These are phyloP conservation scores for Tenebrosternarchus preto DNA, from an alignment of 2,113 vertebrate species.

Conservation along the genomic window DNA sequence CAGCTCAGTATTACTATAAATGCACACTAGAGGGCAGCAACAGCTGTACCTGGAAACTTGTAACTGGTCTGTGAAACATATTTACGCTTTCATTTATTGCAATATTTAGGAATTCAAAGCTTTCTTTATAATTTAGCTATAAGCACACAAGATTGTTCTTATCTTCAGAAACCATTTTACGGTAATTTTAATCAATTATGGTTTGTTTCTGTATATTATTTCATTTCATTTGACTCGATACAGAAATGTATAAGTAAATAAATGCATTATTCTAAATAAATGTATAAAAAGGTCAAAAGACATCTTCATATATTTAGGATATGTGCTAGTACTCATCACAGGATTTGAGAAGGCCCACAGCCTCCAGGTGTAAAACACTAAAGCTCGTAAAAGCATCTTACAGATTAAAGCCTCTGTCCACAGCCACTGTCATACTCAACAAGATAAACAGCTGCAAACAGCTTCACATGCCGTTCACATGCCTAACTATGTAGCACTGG, in stretches of 20 bases:
- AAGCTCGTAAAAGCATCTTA: not conserved
- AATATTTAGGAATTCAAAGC: not conserved
- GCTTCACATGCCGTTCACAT: not conserved
- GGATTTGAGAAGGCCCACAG: not conserved
- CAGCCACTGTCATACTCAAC: not conserved
- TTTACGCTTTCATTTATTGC: not conserved
- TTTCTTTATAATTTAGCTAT: not conserved
- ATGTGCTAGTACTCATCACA: constrained; percentile 35
- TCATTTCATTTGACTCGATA: too few relatives aligned
- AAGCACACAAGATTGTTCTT: too few relatives aligned
- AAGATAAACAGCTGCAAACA: not conserved
- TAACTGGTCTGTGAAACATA: not conserved
- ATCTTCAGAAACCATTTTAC: too few relatives aligned
- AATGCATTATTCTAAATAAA: too few relatives aligned
- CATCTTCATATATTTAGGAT: constrained; percentile 4
- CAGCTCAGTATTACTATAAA: not conserved
- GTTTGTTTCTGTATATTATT: too few relatives aligned
- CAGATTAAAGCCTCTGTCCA: not conserved
- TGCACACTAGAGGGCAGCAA: constrained; percentile 44
- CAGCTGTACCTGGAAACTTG: too few relatives aligned
- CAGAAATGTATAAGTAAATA: too few relatives aligned
- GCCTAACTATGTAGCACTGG: not conserved
- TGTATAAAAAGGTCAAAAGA: constrained; percentile 7
- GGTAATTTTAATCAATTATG: too few relatives aligned
- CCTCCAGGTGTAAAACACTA: not conserved